phyloP scores from a whole-genome alignment of 2,113 vertebrate species.

The Pungitius pungitius region DNA sequence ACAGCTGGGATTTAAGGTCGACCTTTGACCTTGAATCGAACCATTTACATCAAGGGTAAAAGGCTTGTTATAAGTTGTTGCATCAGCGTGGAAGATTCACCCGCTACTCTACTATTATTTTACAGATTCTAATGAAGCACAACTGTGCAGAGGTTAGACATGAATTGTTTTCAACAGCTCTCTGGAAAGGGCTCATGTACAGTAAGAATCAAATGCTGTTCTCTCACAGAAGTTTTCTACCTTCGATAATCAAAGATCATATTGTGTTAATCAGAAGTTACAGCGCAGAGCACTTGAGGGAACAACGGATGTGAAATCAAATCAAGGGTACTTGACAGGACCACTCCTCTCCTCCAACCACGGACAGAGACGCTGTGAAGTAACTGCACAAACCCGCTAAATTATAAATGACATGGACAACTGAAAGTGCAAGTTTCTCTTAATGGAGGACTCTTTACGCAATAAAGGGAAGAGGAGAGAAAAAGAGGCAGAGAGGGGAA shows the following conservation, averaged over 20 bases:
- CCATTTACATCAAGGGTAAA: background rate
- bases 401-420: slow-evolving; percentile 60
- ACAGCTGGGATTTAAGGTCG: slow-evolving; percentile 4
- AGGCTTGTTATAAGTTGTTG: background rate
- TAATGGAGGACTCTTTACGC: slow-evolving; percentile 58
- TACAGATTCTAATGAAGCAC: background rate
- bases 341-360: slow-evolving; percentile 17
- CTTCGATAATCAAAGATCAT: slow-evolving; percentile 37
- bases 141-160: background rate
- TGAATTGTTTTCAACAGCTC: background rate
- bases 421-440: slow-evolving; percentile 36
- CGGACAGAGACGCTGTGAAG: slow-evolving; percentile 16
- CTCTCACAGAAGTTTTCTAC: slow-evolving; percentile 4
- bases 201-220: background rate
- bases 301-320: slow-evolving; percentile 46
- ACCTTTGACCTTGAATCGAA: slow-evolving; percentile 14
- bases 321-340: slow-evolving; percentile 22
- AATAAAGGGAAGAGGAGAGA: slow-evolving; percentile 1
- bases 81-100: background rate
- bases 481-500: background rate
- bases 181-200: background rate
- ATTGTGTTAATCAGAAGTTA: slow-evolving; percentile 27
- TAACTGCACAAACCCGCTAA: slow-evolving; percentile 44
- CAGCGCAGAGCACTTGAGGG: slow-evolving; percentile 22
- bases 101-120: background rate